phyloP scores from a whole-genome alignment of 1,140 invertebrate species.

The Sminthurinus signatus region DNA sequence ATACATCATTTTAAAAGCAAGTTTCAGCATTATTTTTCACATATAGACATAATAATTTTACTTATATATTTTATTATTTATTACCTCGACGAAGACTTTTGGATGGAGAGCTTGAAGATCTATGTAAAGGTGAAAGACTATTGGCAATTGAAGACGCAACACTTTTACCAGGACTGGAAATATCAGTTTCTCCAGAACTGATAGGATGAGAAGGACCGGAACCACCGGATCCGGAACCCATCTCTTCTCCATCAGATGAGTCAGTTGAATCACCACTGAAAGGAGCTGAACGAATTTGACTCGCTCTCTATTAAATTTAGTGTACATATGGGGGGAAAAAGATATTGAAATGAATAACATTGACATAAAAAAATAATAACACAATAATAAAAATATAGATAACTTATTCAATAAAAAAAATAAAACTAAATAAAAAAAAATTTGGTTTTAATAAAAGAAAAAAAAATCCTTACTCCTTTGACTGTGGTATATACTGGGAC shows the following conservation, averaged over 20 bases:
- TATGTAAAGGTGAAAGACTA: conserved; percentile 41
- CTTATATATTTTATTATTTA: neutral
- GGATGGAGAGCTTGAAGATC: conserved; percentile 38
- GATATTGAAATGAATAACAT: no score
- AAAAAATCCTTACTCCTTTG: conserved; percentile 70
- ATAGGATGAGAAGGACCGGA: conserved; percentile 40
- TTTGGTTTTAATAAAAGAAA: no score
- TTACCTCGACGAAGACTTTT: conserved; percentile 40
- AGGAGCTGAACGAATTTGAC: conserved; percentile 89
- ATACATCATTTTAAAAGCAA: no score
- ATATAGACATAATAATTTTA: no score
- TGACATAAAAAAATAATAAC: no score
- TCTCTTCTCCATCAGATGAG: conserved; percentile 79
- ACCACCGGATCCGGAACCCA: conserved; percentile 37
- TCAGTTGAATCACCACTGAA: conserved; percentile 93
- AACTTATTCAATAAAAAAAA: no score
- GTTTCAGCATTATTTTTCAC: no score
- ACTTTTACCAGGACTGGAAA: conserved; percentile 41
- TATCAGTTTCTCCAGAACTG: conserved; percentile 39
- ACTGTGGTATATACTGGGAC: conserved; percentile 93
- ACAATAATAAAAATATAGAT: no score
- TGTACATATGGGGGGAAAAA: conserved; percentile 12
- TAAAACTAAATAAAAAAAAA: no score
- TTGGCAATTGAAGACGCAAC: conserved; percentile 38
- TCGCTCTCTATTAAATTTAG: conserved; percentile 61